Conservation (phyloP, 2,888 invertebrate species). For the Congeria kusceri region DNA sequence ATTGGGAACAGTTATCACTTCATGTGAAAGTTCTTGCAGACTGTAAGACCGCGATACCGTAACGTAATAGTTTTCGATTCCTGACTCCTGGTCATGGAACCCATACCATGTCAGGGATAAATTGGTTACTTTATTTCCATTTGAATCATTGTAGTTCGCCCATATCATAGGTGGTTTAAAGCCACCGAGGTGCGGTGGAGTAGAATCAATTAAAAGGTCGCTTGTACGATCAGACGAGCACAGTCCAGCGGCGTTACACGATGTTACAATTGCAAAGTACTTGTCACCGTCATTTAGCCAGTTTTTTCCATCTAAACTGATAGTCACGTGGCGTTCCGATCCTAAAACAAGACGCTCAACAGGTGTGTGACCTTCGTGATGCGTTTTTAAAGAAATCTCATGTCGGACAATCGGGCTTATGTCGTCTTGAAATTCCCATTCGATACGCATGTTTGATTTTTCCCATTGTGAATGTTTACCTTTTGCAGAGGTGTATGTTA, state of each 20-base stretch:
- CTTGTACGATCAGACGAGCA: conserved; percentile 54
- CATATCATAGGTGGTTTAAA: conserved; percentile 57
- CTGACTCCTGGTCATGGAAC: conserved; percentile 63
- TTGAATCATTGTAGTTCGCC: conserved; percentile 13
- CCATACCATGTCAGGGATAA: conserved; percentile 63
- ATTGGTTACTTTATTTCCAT: background rate
- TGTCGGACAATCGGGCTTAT: conserved; percentile 57
- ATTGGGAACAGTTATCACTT: background rate
- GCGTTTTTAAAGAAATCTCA: conserved; percentile 40
- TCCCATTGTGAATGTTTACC: conserved; percentile 43
- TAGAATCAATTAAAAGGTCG: conserved; percentile 63
- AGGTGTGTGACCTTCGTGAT: conserved; percentile 55
- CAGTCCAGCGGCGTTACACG: conserved; percentile 63
- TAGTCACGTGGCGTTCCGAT: conserved; percentile 31
- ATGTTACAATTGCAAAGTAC: conserved; percentile 50
- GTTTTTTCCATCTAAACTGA: conserved; percentile 33
- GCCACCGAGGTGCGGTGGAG: conserved; percentile 69
- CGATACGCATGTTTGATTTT: conserved; percentile 44
- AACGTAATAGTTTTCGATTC: conserved; percentile 50
- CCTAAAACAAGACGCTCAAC: conserved; percentile 46
- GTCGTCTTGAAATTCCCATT: conserved; percentile 53
- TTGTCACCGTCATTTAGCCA: conserved; percentile 56
- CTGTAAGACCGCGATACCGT: conserved; percentile 47
- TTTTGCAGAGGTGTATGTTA: conserved; percentile 4
- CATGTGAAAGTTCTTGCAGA: conserved; percentile 51